Conservation (phyloP, 2,113 vertebrate genomes). For the Corvus moneduloides region DNA sequence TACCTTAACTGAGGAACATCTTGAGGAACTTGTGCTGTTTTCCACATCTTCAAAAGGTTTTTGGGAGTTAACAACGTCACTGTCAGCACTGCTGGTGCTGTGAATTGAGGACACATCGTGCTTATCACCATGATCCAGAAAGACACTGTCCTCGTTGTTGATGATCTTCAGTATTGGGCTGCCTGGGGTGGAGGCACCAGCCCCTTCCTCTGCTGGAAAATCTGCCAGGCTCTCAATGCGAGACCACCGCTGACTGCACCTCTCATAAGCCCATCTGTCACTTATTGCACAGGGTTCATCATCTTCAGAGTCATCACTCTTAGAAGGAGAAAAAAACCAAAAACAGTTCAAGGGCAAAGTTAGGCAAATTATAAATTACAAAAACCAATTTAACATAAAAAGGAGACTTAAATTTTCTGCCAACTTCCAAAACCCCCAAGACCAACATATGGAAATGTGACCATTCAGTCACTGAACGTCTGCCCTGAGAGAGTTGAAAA, state of each 20-base stretch:
- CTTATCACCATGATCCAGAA: constrained; percentile 56
- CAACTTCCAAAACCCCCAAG: neutral
- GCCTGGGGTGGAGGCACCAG: neutral
- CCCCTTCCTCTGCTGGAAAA: neutral
- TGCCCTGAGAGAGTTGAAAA: neutral
- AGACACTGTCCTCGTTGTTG: neutral
- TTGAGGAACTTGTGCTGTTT: constrained; percentile 73
- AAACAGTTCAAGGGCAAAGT: neutral
- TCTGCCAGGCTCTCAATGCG: constrained; percentile 62
- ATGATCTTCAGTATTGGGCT: constrained; percentile 19
- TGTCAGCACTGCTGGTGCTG: constrained; percentile 82
- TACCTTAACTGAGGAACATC: constrained; percentile 69
- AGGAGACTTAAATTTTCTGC: neutral
- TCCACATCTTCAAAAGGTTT: constrained; percentile 66
- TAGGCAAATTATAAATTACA: neutral
- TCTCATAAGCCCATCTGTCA: constrained; percentile 82
- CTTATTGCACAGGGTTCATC: constrained; percentile 86
- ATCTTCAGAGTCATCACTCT: constrained; percentile 80
- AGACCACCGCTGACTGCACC: constrained; percentile 73
- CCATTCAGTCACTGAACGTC: neutral
- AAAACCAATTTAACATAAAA: neutral
- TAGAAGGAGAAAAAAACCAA: neutral
- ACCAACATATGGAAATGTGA: neutral
- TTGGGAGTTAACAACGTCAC: constrained; percentile 58
- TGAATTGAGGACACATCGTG: constrained; percentile 76